Base-by-base conservation (phyloP, 1,140 invertebrate species). In the Eumaeus atala region DNA sequence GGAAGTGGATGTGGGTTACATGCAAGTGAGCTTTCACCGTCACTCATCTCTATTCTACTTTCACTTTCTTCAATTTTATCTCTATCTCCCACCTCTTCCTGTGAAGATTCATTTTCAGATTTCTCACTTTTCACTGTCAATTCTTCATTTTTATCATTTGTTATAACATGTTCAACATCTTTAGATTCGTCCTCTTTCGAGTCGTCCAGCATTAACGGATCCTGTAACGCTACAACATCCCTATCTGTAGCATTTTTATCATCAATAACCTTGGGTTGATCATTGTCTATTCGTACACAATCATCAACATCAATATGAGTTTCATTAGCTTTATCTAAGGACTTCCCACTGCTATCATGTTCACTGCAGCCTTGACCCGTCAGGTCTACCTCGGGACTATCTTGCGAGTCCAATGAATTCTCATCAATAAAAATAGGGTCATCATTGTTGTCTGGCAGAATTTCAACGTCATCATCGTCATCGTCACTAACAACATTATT, bases 371-470 rank as follows among this genome's bases (percentile, higher is more conserved):
- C 72, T 9, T 61, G 48, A 12, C 64, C 72, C 5, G 82, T 85
- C 14, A 85, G 56, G 59, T 85, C 82, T 1, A 84, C 79, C 48
- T 84, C 77, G 54, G 78, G 77, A 8, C 51, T 71, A 11, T 73
- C 74, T 51, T 67, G 66, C 6, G 84, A 88, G 28, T 87, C 87
- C 11, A 77, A 64, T 0, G 87, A 88, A 65, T 88, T 88, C 66
- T 88, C 87, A 57, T 88, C 87, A 54, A 88, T 88, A 60, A 84
- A 88, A 58, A 88, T 88, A 1, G 87, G 84, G 59, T 87, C 84
- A 33, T 87, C 84, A 52, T 80, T 73, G 9, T 68, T 56, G 54
- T 86, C 70, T 0, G 72, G 73, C 44, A 88, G 74, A 64, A 88
- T 87, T 76, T 87, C 81, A 2, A 88, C 86, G 44, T 87, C 86